phyloP scores from a whole-genome alignment of 1,140 invertebrate genomes.

The silkworm (Bombyx mori) region DNA sequence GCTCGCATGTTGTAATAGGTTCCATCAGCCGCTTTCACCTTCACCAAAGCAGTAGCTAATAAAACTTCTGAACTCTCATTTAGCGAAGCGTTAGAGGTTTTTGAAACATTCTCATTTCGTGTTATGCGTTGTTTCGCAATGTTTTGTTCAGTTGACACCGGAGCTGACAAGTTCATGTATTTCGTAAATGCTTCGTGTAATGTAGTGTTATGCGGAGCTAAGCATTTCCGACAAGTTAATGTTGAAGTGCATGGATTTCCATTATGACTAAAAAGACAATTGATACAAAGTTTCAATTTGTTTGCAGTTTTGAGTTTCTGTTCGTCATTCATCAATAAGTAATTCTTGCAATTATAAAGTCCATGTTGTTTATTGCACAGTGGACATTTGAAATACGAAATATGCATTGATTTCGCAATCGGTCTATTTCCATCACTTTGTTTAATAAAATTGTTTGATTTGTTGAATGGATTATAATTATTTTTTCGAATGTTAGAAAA shows the following conservation, averaged over 20 bases:
- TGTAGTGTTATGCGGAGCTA: slow-evolving; percentile 15
- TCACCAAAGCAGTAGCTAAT: neutral
- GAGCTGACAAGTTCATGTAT: too few relatives aligned
- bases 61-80: slow-evolving; percentile 6
- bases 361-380: too few relatives aligned
- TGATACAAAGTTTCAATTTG: slow-evolving; percentile 14
- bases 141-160: neutral
- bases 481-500: too few relatives aligned
- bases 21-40: neutral
- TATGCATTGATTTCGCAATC: too few relatives aligned
- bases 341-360: too few relatives aligned
- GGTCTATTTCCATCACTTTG: too few relatives aligned
- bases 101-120: neutral
- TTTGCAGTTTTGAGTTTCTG: slow-evolving; percentile 3
- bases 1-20: neutral
- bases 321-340: neutral
- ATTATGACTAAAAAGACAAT: slow-evolving; percentile 13
- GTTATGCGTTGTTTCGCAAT: neutral
- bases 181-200: slow-evolving; percentile 15
- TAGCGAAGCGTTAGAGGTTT: neutral
- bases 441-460: too few relatives aligned
- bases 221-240: slow-evolving; percentile 17
- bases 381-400: too few relatives aligned
- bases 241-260: slow-evolving; percentile 13
- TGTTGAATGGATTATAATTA: too few relatives aligned